Evolutionary conservation across 2,888 invertebrate genomes (phyloP), one percentile per base, ranked within the genome.

Genomic region (Tetheella fluctuosa): DNA sequence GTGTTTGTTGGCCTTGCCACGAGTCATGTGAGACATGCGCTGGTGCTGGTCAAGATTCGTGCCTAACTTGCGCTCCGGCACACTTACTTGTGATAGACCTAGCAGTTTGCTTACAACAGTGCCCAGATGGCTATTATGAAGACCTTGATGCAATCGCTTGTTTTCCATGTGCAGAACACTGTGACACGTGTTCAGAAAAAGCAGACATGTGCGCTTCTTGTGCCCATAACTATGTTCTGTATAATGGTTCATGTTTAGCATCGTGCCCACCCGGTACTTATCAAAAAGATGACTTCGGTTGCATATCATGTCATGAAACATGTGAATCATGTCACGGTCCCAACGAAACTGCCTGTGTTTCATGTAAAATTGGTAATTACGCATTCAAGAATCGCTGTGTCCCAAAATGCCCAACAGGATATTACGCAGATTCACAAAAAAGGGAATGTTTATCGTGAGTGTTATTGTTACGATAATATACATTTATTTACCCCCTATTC

Each of bases 11-110:
- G 95, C 96, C 96, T 0, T 98, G 98, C 71, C 97, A 98, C 80
- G 97, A 97, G 77, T 97, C 97, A 0, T 98, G 98, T 79, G 96
- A 97, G 82, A 97, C 97, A 20, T 98, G 98, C 81, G 97, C 96
- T 13, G 98, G 97, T 12, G 96, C 97, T 8, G 97, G 97, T 12
- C 97, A 97, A 82, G 97, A 97, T 80, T 97, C 97, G 58, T 98
- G 98, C 76, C 90, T 97, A 8, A 96, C 96, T 13, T 98, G 98
- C 83, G 96, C 97, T 0, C 96, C 97, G 0, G 97, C 96, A 54
- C 97, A 97, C 83, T 94, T 97, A 59, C 94, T 97, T 78, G 96
- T 97, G 58, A 95, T 96, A 13, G 97, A 97, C 86, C 93, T 97
- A 67, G 96, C 97, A 59, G 96, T 97, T 52, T 98, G 98, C 80